Base-by-base conservation (phyloP, 1,140 invertebrate species). In the Neodiprion fabricii region DNA sequence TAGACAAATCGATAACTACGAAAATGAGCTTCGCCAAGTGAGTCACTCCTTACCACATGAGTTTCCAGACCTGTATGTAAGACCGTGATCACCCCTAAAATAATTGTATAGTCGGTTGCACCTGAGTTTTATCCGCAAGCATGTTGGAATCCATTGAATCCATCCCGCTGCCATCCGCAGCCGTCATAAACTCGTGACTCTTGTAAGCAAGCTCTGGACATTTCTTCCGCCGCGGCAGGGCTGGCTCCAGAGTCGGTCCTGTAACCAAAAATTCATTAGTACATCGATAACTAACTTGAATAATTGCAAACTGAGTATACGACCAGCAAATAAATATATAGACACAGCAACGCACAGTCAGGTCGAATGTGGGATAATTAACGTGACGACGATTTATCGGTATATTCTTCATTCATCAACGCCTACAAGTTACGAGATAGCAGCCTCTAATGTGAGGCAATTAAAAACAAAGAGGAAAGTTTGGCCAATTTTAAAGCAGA, bases 201-300 rank as follows among this genome's bases (percentile, higher is more conserved):
- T 92, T 92, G 90, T 96, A 95, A 77, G 95, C 95, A 82, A 96
- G 90, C 79, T 95, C 94, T 61, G 95, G 95, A 85, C 94, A 94
- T 90, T 96, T 96, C 91, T 96, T 96, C 82, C 94, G 91, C 75
- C 95, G 91, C 74, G 94, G 94, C 86, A 96, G 91, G 74, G 94
- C 93, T 74, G 95, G 95, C 87, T 96, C 95, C 89, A 93, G 91
- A 40, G 89, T 90, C 49, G 89, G 87, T 75, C 89, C 91, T 91
- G 87, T 75, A 90, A 88, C 77, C 72, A 67, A 74, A 82, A 82
- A 61, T 61, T 9, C 9, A 71, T 12, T 50, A 12, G 21, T 66
- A 70, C 14, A 12, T 12, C 28, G 28, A 40, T 40, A 40, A 40
- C 2, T 40, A 40, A 40, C 28, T 40, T 40, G 28, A 40, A 5